Conservation (phyloP, 2,888 invertebrate genomes). For the Phengaris alcon region DNA sequence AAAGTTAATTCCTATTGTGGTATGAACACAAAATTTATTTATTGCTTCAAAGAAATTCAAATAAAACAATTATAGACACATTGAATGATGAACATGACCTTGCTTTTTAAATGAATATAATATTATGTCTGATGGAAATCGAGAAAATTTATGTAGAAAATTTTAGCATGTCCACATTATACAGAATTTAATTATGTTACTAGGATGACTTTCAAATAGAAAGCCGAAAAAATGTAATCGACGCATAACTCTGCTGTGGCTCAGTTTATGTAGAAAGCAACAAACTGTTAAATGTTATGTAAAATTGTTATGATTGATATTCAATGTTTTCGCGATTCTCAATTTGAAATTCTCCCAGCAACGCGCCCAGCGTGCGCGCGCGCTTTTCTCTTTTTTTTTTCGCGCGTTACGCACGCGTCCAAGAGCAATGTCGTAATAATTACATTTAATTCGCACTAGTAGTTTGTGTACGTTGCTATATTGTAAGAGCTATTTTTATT, state of each 20-base stretch:
- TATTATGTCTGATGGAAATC: background rate
- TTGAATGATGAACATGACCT: background rate
- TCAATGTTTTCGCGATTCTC: constrained; percentile 47
- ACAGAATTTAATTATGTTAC: constrained; percentile 30
- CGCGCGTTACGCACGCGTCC: constrained; percentile 63
- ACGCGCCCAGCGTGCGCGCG: constrained; percentile 46
- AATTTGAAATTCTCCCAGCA: constrained; percentile 67
- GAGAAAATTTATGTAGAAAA: constrained; percentile 22
- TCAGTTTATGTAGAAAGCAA: constrained; percentile 31
- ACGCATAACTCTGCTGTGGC: constrained; percentile 22
- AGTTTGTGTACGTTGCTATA: constrained; percentile 47
- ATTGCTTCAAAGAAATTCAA: background rate
- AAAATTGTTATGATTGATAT: constrained; percentile 46
- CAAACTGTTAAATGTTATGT: constrained; percentile 30
- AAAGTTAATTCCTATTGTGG: too few species aligned
- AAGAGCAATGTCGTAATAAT: constrained; percentile 50
- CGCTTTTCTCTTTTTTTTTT: constrained; percentile 75
- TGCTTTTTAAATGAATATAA: constrained; percentile 22
- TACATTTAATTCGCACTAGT: constrained; percentile 45
- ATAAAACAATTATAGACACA: background rate
- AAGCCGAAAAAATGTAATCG: constrained; percentile 21
- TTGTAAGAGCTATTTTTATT: constrained; percentile 45
- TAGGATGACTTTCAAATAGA: constrained; percentile 32
- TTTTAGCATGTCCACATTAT: constrained; percentile 31
- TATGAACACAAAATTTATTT: background rate